A percentile compares a stretch with the other conserved stretches of the same genome.
These are phyloP conservation scores for Hippoglossus stenolepis DNA, from an alignment of 2,113 vertebrate genomes.

Conservation along the genomic window DNA sequence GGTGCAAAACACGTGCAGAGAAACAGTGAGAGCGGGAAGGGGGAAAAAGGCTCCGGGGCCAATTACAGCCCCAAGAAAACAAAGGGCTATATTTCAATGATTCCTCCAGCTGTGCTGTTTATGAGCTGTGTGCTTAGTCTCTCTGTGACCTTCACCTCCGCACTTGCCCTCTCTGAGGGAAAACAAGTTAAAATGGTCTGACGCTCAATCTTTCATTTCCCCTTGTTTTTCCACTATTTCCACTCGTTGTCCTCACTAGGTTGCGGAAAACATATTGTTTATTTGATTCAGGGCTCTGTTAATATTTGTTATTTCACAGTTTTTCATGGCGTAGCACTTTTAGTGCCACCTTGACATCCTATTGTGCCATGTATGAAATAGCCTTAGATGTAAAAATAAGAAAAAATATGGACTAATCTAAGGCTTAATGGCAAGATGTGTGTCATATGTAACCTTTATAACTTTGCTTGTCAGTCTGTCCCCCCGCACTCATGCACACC, in stretches of 20 bases:
- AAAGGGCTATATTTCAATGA: conserved; percentile 81
- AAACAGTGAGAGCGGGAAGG: conserved; percentile 59
- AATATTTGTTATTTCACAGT: conserved; percentile 59
- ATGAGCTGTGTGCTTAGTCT: conserved; percentile 81
- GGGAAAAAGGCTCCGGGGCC: conserved; percentile 75
- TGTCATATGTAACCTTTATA: conserved; percentile 97
- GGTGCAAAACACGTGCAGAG: conserved; percentile 73
- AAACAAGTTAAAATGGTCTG: conserved; percentile 79
- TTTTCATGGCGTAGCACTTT: conserved; percentile 81
- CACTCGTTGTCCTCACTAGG: conserved; percentile 38
- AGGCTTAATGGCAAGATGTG: conserved; percentile 90
- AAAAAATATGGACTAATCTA: conserved; percentile 88
- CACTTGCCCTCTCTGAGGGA: conserved; percentile 79
- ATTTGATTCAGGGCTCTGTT: conserved; percentile 64
- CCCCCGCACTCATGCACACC: conserved; percentile 64
- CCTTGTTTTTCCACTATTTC: conserved; percentile 65
- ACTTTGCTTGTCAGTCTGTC: conserved; percentile 92
- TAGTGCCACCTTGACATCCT: conserved; percentile 85
- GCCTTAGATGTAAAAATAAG: conserved; percentile 83
- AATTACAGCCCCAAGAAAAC: conserved; percentile 80
- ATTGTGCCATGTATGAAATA: conserved; percentile 86
- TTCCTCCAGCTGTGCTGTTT: conserved; percentile 82
- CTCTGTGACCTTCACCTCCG: conserved; percentile 81
- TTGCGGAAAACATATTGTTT: conserved; percentile 55
- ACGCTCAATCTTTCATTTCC: conserved; percentile 78